phyloP scores from a whole-genome alignment of 2,888 invertebrate genomes.

The Notodonta ziczac region DNA sequence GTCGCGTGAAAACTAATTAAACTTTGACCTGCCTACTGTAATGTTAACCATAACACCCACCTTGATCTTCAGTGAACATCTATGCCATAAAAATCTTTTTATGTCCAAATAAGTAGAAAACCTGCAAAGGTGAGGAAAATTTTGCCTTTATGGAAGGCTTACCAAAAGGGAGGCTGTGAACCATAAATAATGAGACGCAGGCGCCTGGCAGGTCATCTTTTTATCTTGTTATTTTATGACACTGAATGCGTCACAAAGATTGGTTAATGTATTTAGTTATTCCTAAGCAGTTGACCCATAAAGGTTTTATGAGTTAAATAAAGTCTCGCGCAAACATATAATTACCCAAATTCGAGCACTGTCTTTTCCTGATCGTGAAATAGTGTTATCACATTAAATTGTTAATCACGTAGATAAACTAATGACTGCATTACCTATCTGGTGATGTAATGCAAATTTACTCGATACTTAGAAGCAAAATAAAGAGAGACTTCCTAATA shows the following conservation, averaged over 20 bases:
- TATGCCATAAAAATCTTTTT: slow-evolving; percentile 24
- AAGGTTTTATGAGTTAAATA: background rate
- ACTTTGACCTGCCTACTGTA: slow-evolving; percentile 60
- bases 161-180: slow-evolving; percentile 59
- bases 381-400: no score
- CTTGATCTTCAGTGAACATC: slow-evolving; percentile 34
- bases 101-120: slow-evolving; percentile 28
- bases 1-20: slow-evolving; percentile 71
- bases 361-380: no score
- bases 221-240: slow-evolving; percentile 56
- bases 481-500: no score
- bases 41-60: slow-evolving; percentile 30
- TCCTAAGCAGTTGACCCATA: no score
- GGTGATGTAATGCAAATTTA: no score
- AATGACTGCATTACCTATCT: no score
- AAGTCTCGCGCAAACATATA: no score
- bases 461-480: no score
- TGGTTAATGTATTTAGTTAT: slow-evolving; percentile 17
- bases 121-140: slow-evolving; percentile 29
- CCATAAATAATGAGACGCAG: slow-evolving; percentile 65
- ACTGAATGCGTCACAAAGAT: slow-evolving; percentile 48
- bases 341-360: no score
- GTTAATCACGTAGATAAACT: no score
- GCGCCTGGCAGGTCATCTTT: slow-evolving; percentile 56
- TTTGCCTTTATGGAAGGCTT: slow-evolving; percentile 48